A percentile compares a stretch with the other conserved stretches of the same genome.
Evolutionary conservation across 2,113 vertebrate genomes (phyloP).

Genomic region (Paracanthobrama guichenoti): DNA sequence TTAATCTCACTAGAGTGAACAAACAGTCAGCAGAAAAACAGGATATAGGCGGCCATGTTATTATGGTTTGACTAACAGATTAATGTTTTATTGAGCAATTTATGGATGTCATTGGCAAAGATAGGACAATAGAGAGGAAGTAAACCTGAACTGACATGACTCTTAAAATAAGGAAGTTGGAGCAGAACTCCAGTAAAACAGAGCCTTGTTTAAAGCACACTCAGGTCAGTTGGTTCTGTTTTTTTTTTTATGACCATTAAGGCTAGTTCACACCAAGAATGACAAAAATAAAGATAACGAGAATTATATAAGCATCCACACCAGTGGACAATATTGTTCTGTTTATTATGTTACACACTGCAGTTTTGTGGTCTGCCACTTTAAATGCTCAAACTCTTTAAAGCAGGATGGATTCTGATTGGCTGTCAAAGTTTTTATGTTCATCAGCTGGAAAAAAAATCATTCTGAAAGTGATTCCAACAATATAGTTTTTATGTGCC

Average conservation of each 20-base stretch:
- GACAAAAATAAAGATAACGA: too few relatives aligned
- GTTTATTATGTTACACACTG: too few relatives aligned
- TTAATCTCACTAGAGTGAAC: not conserved
- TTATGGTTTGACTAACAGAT: slow-evolving; percentile 20
- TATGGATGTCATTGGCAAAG: slow-evolving; percentile 5
- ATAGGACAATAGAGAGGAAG: slow-evolving; percentile 7
- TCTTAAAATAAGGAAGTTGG: slow-evolving; percentile 11
- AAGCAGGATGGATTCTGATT: too few relatives aligned
- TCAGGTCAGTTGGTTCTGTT: not conserved
- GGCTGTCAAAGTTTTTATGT: too few relatives aligned
- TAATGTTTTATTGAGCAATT: slow-evolving; percentile 20
- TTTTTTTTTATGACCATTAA: not conserved
- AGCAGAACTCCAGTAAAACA: not conserved
- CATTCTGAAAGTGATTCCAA: too few relatives aligned
- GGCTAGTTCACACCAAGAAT: too few relatives aligned
- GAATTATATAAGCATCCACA: too few relatives aligned
- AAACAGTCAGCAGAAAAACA: slow-evolving; percentile 5
- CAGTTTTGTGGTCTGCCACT: too few relatives aligned
- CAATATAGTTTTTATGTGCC: too few relatives aligned
- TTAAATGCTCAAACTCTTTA: too few relatives aligned
- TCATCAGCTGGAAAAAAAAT: too few relatives aligned
- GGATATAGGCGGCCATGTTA: not conserved
- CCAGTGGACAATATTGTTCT: too few relatives aligned
- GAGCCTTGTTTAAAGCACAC: not conserved
- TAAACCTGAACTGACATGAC: slow-evolving; percentile 1